phyloP scores from a whole-genome alignment of 2,888 invertebrate genomes.

The Pseudolycoriella hygida region DNA sequence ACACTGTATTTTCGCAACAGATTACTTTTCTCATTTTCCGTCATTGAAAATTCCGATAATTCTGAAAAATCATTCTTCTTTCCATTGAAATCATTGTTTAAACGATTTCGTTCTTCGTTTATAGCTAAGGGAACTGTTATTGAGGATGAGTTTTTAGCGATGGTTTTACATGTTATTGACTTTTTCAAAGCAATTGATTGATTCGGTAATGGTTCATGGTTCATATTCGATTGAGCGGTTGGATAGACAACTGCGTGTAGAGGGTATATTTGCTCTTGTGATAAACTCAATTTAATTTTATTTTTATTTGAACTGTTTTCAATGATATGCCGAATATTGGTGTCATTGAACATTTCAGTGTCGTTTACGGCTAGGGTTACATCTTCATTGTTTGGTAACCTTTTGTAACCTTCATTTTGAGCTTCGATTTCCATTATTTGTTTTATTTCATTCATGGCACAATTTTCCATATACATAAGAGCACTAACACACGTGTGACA shows the following conservation, averaged over 20 bases:
- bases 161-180: no score
- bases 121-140: no score
- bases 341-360: neutral
- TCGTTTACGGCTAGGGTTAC: neutral
- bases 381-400: neutral
- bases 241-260: neutral
- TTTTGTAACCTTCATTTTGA: neutral
- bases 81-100: no score
- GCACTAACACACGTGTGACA: no score
- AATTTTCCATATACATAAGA: no score
- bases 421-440: conserved; percentile 3
- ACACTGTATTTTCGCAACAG: neutral
- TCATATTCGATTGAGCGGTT: neutral
- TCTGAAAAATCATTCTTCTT: no score
- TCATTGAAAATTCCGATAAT: conserved; percentile 1
- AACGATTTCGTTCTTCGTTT: no score
- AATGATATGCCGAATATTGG: neutral
- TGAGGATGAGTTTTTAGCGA: no score
- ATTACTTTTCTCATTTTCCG: neutral
- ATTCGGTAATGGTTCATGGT: neutral
- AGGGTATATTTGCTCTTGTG: conserved; percentile 8
- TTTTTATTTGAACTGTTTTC: neutral
- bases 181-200: neutral
- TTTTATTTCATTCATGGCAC: conserved; percentile 1
- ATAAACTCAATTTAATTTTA: conserved; percentile 9